These are phyloP conservation scores for Elaeidobius kamerunicus DNA, from an alignment of 2,888 invertebrate genomes.

Conservation along the genomic window DNA sequence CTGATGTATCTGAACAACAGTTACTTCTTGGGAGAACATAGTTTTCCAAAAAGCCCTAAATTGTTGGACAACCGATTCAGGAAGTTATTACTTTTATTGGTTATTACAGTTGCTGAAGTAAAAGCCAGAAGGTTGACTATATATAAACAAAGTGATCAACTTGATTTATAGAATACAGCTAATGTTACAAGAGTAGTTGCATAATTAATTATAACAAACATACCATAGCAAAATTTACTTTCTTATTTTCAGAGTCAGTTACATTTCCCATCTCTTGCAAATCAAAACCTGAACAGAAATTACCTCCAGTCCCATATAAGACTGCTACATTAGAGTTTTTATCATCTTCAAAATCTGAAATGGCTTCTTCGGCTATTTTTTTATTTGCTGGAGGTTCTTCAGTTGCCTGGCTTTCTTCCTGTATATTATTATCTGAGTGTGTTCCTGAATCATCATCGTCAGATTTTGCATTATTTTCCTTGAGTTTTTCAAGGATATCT, in stretches of 20 bases:
- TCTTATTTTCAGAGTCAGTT: conserved; percentile 33
- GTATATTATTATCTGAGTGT: conserved; percentile 36
- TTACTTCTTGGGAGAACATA: too few relatives aligned
- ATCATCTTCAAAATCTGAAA: conserved; percentile 79
- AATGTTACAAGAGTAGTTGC: not conserved
- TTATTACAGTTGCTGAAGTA: too few relatives aligned
- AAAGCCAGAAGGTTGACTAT: too few relatives aligned
- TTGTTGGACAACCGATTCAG: too few relatives aligned
- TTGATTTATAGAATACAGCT: not conserved
- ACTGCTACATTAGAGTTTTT: conserved; percentile 67
- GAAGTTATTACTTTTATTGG: too few relatives aligned
- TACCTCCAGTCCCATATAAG: conserved; percentile 87
- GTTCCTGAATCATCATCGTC: conserved; percentile 46
- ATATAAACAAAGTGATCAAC: too few relatives aligned
- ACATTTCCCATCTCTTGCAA: conserved; percentile 65
- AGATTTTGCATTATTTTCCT: conserved; percentile 48
- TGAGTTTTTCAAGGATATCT: conserved; percentile 43
- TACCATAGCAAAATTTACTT: conserved; percentile 35
- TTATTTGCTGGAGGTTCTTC: conserved; percentile 31
- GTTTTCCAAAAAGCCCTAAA: too few relatives aligned
- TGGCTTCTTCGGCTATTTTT: conserved; percentile 67
- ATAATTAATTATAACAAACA: conserved; percentile 10
- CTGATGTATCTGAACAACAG: too few relatives aligned
- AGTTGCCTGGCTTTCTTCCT: conserved; percentile 29
- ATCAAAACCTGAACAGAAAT: conserved; percentile 92